Percentiles rank a stretch among this genome's conserved stretches.
These are phyloP conservation scores for Pachyseris speciosa DNA, from an alignment of 64 coral and sea anemone genomes.

Conservation along the genomic window DNA sequence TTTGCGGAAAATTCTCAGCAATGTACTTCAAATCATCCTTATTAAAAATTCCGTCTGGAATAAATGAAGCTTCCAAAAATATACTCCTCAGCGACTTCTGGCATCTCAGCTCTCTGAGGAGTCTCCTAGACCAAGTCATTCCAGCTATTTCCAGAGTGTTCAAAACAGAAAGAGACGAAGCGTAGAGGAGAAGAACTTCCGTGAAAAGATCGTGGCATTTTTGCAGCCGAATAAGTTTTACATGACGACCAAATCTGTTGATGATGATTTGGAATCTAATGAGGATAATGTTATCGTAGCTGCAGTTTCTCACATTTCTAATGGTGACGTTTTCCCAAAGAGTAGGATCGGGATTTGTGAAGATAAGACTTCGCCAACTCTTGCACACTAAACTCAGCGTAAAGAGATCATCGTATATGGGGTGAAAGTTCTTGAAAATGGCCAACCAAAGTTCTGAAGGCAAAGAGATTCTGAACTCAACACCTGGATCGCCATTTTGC, in stretches of 20 bases:
- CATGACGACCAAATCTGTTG: conserved; percentile 45
- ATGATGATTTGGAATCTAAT: conserved; percentile 71
- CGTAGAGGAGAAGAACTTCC: conserved; percentile 24
- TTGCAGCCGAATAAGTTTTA: conserved; percentile 64
- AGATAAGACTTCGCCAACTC: conserved; percentile 64
- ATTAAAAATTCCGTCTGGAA: conserved; percentile 48
- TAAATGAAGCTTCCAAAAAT: conserved; percentile 56
- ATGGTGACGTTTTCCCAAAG: conserved; percentile 81
- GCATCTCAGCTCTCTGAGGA: conserved; percentile 74
- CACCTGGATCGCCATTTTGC: not conserved
- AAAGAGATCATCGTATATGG: conserved; percentile 78
- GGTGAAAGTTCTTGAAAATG: conserved; percentile 78
- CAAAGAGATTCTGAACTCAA: not conserved
- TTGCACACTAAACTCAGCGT: conserved; percentile 71
- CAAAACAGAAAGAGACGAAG: conserved; percentile 24
- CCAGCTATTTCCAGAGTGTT: conserved; percentile 73
- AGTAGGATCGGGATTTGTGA: conserved; percentile 59
- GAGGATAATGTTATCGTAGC: conserved; percentile 56
- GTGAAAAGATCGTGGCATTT: conserved; percentile 80
- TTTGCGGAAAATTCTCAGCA: conserved; percentile 68
- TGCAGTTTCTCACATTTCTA: conserved; percentile 73
- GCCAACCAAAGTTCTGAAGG: conserved; percentile 88
- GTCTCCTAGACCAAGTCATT: conserved; percentile 72
- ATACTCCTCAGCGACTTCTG: conserved; percentile 64
- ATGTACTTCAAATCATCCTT: conserved; percentile 61